Evolutionary conservation across 2,888 invertebrate species (phyloP).

Genomic region (Xestia ashworthii): DNA sequence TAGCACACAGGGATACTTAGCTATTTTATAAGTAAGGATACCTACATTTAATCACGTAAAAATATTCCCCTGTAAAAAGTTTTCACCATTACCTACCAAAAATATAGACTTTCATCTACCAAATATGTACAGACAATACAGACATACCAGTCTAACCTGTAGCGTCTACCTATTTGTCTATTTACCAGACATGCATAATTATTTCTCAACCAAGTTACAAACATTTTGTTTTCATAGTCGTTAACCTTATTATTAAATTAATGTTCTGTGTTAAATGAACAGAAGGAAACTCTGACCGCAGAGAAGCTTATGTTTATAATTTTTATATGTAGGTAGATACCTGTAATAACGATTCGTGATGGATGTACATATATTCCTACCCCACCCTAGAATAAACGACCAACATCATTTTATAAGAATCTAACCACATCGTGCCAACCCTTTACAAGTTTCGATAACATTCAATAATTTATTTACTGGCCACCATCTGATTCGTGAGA

Average conservation of each 20-base stretch:
- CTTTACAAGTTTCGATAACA: no score
- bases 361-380: neutral
- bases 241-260: neutral
- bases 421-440: neutral
- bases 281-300: neutral
- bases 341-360: neutral
- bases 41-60: no score
- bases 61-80: no score
- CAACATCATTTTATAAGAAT: neutral
- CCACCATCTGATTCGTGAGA: neutral
- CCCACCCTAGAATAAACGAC: no score
- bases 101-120: no score
- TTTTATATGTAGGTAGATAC: neutral
- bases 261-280: neutral
- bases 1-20: neutral
- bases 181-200: neutral
- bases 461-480: constrained; percentile 9
- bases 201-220: neutral
- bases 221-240: neutral
- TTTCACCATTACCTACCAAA: no score
- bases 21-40: no score
- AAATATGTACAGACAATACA: no score
- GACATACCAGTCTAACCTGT: neutral
- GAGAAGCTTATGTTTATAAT: neutral
- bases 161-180: neutral